phyloP scores from a whole-genome alignment of 1,140 invertebrate species.

The Orchestia grillus region DNA sequence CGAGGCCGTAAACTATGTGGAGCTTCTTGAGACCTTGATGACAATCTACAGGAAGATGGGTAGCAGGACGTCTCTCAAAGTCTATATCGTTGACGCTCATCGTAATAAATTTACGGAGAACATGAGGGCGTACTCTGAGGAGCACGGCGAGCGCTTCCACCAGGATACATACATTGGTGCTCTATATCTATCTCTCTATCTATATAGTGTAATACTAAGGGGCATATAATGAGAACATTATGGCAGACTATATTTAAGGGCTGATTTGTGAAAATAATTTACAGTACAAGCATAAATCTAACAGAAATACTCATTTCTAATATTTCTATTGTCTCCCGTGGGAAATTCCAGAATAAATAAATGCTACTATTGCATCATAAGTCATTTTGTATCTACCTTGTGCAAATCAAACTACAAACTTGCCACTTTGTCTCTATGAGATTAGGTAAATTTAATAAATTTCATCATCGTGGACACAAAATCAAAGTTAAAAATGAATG shows the following conservation, averaged over 20 bases:
- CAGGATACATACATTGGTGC: neutral
- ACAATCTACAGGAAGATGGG: constrained; percentile 3
- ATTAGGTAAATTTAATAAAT: too few species aligned
- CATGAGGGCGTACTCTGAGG: neutral
- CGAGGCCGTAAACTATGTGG: constrained; percentile 55
- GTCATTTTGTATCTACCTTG: too few species aligned
- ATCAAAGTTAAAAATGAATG: too few species aligned
- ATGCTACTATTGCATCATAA: too few species aligned
- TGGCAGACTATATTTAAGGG: neutral
- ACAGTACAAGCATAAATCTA: neutral
- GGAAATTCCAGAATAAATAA: too few species aligned
- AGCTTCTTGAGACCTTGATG: constrained; percentile 1
- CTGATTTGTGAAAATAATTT: neutral
- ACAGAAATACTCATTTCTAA: neutral
- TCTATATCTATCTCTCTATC: too few species aligned
- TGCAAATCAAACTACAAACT: too few species aligned
- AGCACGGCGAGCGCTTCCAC: neutral
- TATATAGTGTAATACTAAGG: neutral
- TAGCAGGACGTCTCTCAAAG: neutral
- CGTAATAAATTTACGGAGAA: neutral
- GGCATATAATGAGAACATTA: neutral
- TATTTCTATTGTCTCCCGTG: neutral
- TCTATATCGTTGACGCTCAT: neutral
- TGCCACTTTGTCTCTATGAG: too few species aligned
- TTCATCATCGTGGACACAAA: too few species aligned